Percentiles rank a stretch among this genome's conserved stretches.
Conservation (phyloP, 2,797 vertebrate species). For the Halcyon badia region DNA sequence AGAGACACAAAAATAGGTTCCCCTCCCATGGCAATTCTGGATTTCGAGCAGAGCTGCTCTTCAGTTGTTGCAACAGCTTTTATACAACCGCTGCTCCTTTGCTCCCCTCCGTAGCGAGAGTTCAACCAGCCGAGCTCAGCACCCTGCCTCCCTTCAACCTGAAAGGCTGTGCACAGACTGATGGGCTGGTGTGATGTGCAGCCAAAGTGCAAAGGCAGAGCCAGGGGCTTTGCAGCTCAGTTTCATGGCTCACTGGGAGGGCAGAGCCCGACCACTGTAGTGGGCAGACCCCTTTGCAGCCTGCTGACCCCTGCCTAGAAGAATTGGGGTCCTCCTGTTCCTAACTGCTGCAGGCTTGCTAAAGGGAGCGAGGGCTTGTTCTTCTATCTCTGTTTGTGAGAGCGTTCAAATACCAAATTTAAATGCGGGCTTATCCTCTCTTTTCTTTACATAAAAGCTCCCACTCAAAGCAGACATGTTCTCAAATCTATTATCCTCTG, state of each 20-base stretch:
- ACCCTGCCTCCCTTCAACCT: background rate
- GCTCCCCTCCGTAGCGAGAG: background rate
- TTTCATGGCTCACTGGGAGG: background rate
- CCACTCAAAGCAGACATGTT: constrained; percentile 70
- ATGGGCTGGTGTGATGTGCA: accelerated
- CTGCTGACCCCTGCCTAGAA: accelerated
- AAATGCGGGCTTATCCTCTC: constrained; percentile 63
- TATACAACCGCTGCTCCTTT: background rate
- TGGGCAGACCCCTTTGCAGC: background rate
- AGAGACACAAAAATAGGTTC: background rate
- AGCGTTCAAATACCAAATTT: background rate
- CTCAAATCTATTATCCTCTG: constrained; percentile 67
- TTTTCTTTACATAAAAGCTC: constrained; percentile 68
- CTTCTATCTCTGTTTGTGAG: background rate
- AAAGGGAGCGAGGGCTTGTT: background rate
- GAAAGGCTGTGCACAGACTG: background rate
- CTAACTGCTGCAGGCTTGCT: background rate
- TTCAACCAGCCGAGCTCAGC: background rate
- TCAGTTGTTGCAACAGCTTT: background rate
- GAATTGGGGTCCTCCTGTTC: background rate
- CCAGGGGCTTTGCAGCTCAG: background rate
- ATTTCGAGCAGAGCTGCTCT: constrained; percentile 9
- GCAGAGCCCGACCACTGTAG: background rate
- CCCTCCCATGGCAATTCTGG: background rate
- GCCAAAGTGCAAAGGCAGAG: background rate